phyloP scores from a whole-genome alignment of 1,140 invertebrate genomes.

The Euura lappo region DNA sequence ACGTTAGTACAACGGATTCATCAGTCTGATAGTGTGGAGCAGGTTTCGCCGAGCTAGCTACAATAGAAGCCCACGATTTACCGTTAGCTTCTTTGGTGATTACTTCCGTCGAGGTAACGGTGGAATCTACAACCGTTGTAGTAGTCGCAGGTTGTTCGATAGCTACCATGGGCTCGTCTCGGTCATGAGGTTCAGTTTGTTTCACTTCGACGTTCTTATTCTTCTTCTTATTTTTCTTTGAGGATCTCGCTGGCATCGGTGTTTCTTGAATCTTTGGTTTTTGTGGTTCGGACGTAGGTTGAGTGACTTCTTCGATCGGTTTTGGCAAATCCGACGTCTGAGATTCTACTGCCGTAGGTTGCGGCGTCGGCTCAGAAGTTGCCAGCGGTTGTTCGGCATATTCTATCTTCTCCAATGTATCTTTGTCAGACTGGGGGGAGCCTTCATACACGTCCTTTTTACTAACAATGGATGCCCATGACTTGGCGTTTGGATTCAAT shows the following conservation, averaged over 20 bases:
- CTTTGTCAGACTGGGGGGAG: background rate
- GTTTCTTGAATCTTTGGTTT: constrained; percentile 10
- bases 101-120: constrained; percentile 53
- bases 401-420: background rate
- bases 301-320: background rate
- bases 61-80: constrained; percentile 67
- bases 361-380: background rate
- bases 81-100: constrained; percentile 49
- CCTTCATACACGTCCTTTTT: constrained; percentile 14
- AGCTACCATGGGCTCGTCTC: background rate
- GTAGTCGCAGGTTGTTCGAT: background rate
- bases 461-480: constrained; percentile 35
- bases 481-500: constrained; percentile 31
- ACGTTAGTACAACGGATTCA: constrained; percentile 15
- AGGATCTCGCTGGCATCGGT: constrained; percentile 12
- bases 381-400: background rate
- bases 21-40: constrained; percentile 28
- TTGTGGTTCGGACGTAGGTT: background rate
- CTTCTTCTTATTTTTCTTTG: constrained; percentile 28
- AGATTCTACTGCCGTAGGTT: constrained; percentile 6
- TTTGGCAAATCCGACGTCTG: background rate
- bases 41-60: constrained; percentile 52
- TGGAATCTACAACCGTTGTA: background rate
- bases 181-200: background rate
- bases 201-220: constrained; percentile 2